Evolutionary conservation across 1,140 invertebrate species (phyloP), one percentile per base, ranked within the genome.

Genomic region (Hylyphantes graminicola): DNA sequence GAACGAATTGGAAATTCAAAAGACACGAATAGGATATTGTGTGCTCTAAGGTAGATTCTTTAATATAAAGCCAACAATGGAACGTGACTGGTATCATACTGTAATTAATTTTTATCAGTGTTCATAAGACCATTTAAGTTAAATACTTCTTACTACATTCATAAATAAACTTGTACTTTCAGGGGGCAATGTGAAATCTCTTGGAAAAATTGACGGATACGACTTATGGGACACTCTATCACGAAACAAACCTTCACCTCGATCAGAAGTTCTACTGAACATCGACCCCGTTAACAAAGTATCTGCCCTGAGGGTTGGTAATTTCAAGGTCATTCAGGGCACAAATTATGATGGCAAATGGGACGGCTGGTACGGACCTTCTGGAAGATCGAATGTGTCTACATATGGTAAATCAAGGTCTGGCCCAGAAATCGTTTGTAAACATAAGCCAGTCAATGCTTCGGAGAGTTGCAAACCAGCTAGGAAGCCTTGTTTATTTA

Each of bases 261-360:
- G 96, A 64, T 92, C 89, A 2, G 91, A 92, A 70, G 90, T 97
- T 21, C 89, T 98, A 0, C 95, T 97, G 87, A 98, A 98, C 88
- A 97, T 98, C 82, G 96, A 98, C 88, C 93, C 96, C 85, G 92
- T 93, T 21, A 93, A 90, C 85, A 92, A 93, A 17, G 93, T 92
- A 86, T 92, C 94, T 0, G 93, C 93, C 0, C 89, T 98, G 6
- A 93, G 93, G 0, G 88, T 93, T 2, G 93, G 92, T 13, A 90
- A 94, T 54, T 97, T 94, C 93, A 98, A 98, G 90, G 78, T 97
- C 4, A 88, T 96, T 8, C 92, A 94, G 90, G 95, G 95, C 93
- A 70, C 82, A 7, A 12, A 35, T 11, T 72, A 59, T 21, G 17
- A 64, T 51, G 87, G 87, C 7, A 13, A 78, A 0, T 88, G 75